Percentiles rank a stretch among this genome's conserved stretches.
phyloP scores from a whole-genome alignment of 2,888 invertebrate species.

The Psococerastis gibbosa region DNA sequence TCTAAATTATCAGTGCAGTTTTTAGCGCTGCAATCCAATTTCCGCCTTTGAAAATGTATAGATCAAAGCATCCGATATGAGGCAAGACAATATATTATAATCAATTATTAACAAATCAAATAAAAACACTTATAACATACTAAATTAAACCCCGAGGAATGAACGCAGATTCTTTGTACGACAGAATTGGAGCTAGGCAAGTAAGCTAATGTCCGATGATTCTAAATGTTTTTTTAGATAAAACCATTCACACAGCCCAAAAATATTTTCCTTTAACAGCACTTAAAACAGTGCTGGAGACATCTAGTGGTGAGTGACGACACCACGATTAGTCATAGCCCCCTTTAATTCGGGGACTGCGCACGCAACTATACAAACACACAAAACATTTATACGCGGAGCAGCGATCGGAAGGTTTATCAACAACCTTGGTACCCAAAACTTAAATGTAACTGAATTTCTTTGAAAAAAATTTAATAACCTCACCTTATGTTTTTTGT shows the following conservation, averaged over 20 bases:
- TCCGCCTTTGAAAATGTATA: too few species aligned
- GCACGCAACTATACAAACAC: too few species aligned
- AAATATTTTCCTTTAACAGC: slow-evolving; percentile 31
- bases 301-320: slow-evolving; percentile 20
- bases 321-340: too few species aligned
- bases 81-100: too few species aligned
- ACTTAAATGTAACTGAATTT: too few species aligned
- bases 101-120: not conserved
- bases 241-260: slow-evolving; percentile 37
- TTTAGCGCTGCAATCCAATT: too few species aligned
- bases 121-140: not conserved
- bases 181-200: slow-evolving; percentile 10
- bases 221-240: slow-evolving; percentile 11
- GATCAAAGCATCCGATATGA: too few species aligned
- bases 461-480: too few species aligned
- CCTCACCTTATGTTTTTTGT: too few species aligned
- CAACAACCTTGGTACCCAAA: too few species aligned
- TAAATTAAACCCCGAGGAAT: slow-evolving; percentile 1
- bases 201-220: slow-evolving; percentile 8
- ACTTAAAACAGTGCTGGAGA: slow-evolving; percentile 44
- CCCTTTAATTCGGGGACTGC: too few species aligned
- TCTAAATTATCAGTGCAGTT: too few species aligned
- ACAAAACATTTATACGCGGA: slow-evolving; percentile 17
- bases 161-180: slow-evolving; percentile 9
- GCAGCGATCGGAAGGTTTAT: slow-evolving; percentile 14